Conservation (phyloP, 2,113 vertebrate genomes). For the Todiramphus saurophagus region DNA sequence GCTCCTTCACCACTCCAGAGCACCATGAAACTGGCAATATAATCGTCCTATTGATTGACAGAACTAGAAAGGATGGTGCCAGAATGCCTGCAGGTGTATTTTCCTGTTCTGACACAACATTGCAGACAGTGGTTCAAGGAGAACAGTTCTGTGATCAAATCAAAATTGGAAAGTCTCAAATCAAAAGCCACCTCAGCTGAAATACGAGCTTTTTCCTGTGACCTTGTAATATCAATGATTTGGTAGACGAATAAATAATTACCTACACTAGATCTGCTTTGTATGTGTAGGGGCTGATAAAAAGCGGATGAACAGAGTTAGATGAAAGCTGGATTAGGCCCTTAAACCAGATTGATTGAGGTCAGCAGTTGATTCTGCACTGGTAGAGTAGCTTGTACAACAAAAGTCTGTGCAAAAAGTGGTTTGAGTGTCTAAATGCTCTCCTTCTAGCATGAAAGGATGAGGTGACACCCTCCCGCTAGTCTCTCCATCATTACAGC, state of each 20-base stretch:
- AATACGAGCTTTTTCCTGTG: neutral
- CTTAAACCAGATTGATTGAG: neutral
- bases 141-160: neutral
- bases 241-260: neutral
- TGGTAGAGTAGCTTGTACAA: neutral
- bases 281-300: neutral
- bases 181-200: neutral
- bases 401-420: neutral
- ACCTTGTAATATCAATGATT: neutral
- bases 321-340: neutral
- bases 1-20: neutral
- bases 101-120: rapidly evolving
- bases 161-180: neutral
- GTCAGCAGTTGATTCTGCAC: neutral
- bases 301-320: neutral
- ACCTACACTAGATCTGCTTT: neutral
- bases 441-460: rapidly evolving
- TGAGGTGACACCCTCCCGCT: neutral
- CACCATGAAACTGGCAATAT: no score
- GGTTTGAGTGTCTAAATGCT: neutral
- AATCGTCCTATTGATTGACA: neutral
- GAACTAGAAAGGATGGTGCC: neutral
- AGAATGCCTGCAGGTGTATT: neutral
- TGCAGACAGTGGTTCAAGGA: neutral
- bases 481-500: neutral